A percentile compares a stretch with the other conserved stretches of the same genome.
Evolutionary conservation across 2,797 vertebrate species (phyloP).

Genomic region (Pagetopsis macropterus): DNA sequence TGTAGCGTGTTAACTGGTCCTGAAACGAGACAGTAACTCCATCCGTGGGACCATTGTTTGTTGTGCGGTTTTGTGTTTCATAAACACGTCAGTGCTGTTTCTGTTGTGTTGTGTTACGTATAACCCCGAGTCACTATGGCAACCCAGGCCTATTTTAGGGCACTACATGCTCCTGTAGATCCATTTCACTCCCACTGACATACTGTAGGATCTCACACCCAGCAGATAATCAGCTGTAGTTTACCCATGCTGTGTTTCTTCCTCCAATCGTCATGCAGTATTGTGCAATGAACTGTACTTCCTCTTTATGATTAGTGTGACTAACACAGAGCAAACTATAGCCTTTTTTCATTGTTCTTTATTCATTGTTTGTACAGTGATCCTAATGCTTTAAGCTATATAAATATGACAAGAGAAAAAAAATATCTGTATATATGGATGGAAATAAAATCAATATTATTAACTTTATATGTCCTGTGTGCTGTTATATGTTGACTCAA

Average conservation of each 20-base stretch:
- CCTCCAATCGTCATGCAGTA: conserved; percentile 24
- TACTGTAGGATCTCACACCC: conserved; percentile 26
- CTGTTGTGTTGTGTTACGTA: conserved; percentile 36
- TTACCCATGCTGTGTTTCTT: conserved; percentile 25
- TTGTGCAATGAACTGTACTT: conserved; percentile 35
- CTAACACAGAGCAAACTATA: conserved; percentile 23
- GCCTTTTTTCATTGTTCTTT: conserved; percentile 31
- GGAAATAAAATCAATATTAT: conserved; percentile 75
- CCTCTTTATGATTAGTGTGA: conserved; percentile 20
- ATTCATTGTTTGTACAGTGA: conserved; percentile 63
- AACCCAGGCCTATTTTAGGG: conserved; percentile 58
- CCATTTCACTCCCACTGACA: conserved; percentile 31
- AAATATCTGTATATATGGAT: conserved; percentile 73
- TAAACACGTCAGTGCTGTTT: conserved; percentile 54
- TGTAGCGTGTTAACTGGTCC: conserved; percentile 43
- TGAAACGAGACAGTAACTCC: conserved; percentile 33
- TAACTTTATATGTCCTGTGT: conserved; percentile 20
- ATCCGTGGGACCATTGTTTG: conserved; percentile 24
- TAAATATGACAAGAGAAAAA: conserved; percentile 39
- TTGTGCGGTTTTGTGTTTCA: conserved; percentile 51
- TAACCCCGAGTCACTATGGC: conserved; percentile 60
- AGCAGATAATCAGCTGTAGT: conserved; percentile 33
- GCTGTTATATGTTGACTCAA: conserved; percentile 47
- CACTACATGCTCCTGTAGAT: conserved; percentile 38
- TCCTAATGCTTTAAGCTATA: conserved; percentile 58